Evolutionary conservation across 2,888 invertebrate genomes (phyloP), one percentile per base, ranked within the genome.

Genomic region (Vannuccia rotundouncinata): DNA sequence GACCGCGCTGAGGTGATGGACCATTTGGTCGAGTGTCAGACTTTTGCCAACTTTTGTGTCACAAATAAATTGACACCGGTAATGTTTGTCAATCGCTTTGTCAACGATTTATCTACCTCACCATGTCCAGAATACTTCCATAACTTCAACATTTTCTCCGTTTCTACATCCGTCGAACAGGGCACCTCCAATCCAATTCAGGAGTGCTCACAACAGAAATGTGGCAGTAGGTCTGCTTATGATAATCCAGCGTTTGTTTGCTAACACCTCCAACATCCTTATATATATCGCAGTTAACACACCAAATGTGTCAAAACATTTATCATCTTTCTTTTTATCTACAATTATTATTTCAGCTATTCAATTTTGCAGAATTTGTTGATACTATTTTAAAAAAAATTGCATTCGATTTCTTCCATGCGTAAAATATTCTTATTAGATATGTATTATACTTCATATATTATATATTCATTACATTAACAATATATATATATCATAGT

Each of bases 41-140:
- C 78, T 25, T 80, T 80, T 66, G 59, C 79, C 17, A 31, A 79
- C 10, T 80, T 80, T 79, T 80, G 80, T 80, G 29, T 5, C 28
- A 2, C 60, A 10, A 59, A 78, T 66, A 75, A 22, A 27, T 66
- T 78, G 27, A 30, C 59, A 25, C 78, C 78, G 5, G 66, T 78
- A 2, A 78, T 78, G 78, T 78, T 74, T 28, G 27, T 78, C 29
- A 78, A 78, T 78, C 78, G 66, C 22, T 66, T 13, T 66, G 66
- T 66, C 2, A 66, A 66, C 22, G 66, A 66, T 66, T 66, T 66
- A 22, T 66, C 66, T 17, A 66, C 66, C 2, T 66, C 66, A 22
- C 66, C 66, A 22, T n/a, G 66, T 66, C 66, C 66, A 5, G 66
- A 66, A 66, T 66, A 66, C 22, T 66, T 66, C 22, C 66, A 66